A percentile compares a stretch with the other conserved stretches of the same genome.
These are phyloP conservation scores for Pseudanteris insignis DNA, from an alignment of 2,888 invertebrate species.

Conservation along the genomic window DNA sequence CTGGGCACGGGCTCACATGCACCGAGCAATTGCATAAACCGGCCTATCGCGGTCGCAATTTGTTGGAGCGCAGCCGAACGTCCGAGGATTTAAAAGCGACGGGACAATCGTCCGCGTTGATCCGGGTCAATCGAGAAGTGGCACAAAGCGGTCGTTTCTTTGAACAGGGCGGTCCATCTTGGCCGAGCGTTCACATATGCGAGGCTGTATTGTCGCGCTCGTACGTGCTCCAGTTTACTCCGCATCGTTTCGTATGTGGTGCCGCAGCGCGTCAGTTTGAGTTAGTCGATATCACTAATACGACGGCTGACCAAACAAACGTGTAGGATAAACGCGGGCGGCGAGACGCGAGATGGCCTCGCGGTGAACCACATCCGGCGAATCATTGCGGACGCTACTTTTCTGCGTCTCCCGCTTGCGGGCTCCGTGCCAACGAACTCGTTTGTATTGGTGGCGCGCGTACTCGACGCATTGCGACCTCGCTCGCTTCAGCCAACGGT, in stretches of 20 bases:
- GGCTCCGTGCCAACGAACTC: constrained; percentile 38
- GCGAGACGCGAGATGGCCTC: constrained; percentile 18
- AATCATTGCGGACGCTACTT: constrained; percentile 42
- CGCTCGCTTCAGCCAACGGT: constrained; percentile 24
- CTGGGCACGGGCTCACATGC: not conserved
- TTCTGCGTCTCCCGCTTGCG: constrained; percentile 28
- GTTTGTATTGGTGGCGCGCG: constrained; percentile 13
- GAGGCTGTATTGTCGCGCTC: not conserved
- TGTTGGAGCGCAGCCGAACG: constrained; percentile 1
- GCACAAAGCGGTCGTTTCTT: constrained; percentile 18
- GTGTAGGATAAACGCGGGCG: constrained; percentile 31
- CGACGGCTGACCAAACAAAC: constrained; percentile 38
- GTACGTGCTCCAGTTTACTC: constrained; percentile 13
- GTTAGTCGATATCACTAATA: constrained; percentile 38
- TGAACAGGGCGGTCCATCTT: not conserved
- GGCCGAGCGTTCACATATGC: not conserved
- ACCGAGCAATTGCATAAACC: not conserved
- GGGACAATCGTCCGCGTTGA: constrained; percentile 8
- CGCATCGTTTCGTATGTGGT: constrained; percentile 13
- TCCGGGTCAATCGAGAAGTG: constrained; percentile 18
- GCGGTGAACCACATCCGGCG: constrained; percentile 43
- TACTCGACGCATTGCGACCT: constrained; percentile 31
- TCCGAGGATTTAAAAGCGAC: constrained; percentile 9
- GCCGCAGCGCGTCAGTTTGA: constrained; percentile 32
- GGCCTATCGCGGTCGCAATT: not conserved